These are phyloP conservation scores for Cantharis rufa DNA, from an alignment of 2,888 invertebrate species.

Conservation along the genomic window DNA sequence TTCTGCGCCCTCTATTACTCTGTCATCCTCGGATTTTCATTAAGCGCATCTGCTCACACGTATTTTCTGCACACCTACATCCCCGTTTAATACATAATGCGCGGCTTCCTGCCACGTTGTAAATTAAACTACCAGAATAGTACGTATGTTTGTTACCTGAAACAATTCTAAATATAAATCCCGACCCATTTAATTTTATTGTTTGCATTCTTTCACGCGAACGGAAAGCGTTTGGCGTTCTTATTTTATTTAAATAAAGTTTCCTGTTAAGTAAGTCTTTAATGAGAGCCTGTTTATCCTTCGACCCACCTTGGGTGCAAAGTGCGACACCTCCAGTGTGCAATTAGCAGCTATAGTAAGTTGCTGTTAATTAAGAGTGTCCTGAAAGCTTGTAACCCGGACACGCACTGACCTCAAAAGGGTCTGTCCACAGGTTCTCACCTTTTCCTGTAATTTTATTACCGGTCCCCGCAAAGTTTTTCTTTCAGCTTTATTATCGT, in stretches of 20 bases:
- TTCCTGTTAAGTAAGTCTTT: constrained; percentile 22
- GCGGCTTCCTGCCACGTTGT: constrained; percentile 27
- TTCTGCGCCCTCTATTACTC: constrained; percentile 42
- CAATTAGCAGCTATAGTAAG: constrained; percentile 47
- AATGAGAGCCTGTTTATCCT: constrained; percentile 43
- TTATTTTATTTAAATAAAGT: neutral
- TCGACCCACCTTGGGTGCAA: constrained; percentile 35
- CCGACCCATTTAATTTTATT: constrained; percentile 33
- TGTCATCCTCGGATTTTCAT: constrained; percentile 46
- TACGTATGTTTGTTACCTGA: constrained; percentile 18
- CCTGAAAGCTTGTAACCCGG: constrained; percentile 31
- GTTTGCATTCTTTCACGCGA: constrained; percentile 31
- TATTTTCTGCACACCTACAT: constrained; percentile 38
- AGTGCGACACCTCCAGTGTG: constrained; percentile 36
- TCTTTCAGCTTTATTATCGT: constrained; percentile 33
- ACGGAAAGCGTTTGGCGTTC: neutral
- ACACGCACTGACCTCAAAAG: constrained; percentile 39
- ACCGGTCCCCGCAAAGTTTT: constrained; percentile 27
- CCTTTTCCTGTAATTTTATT: constrained; percentile 34
- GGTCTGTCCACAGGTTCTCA: constrained; percentile 39
- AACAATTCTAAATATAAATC: constrained; percentile 33
- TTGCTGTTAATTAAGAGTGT: constrained; percentile 46
- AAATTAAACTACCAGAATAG: constrained; percentile 24
- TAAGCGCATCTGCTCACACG: constrained; percentile 46
- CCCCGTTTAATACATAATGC: constrained; percentile 29